These are phyloP conservation scores for Todiramphus saurophagus DNA, from an alignment of 2,113 vertebrate species.

Conservation along the genomic window DNA sequence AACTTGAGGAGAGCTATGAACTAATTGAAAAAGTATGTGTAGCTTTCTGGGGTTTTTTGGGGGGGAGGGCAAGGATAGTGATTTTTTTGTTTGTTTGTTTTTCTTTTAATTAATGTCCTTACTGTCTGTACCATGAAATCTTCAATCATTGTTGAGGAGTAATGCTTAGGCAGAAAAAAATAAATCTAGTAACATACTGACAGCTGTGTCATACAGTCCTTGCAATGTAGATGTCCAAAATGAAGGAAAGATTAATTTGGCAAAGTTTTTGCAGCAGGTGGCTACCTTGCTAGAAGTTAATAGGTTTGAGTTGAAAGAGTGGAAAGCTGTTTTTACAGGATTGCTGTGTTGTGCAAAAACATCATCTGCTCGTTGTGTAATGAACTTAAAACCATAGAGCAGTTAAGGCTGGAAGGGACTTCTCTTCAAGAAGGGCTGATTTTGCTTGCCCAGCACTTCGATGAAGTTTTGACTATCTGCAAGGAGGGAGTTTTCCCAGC, in stretches of 20 bases:
- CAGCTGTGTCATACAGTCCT: neutral
- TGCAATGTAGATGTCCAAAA: neutral
- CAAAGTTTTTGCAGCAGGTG: neutral
- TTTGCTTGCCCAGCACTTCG: neutral
- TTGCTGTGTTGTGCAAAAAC: neutral
- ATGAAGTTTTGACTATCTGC: neutral
- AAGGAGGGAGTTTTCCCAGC: neutral
- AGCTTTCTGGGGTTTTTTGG: neutral
- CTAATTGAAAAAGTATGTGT: constrained; percentile 91
- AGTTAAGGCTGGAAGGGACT: neutral
- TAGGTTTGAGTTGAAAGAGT: neutral
- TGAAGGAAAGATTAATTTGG: neutral
- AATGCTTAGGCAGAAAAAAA: neutral
- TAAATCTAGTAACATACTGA: neutral
- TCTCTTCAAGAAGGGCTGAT: neutral
- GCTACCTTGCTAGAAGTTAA: neutral
- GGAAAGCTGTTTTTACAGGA: neutral
- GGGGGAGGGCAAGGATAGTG: neutral
- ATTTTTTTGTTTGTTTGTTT: neutral
- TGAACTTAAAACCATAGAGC: neutral
- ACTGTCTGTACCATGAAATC: neutral
- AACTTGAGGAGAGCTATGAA: constrained; percentile 96
- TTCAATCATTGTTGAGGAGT: neutral
- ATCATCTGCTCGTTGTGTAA: neutral
- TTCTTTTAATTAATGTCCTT: neutral